Percentiles rank a stretch among this genome's conserved stretches.
Evolutionary conservation across 2,888 invertebrate genomes (phyloP).

Genomic region (Mystacides longicornis): DNA sequence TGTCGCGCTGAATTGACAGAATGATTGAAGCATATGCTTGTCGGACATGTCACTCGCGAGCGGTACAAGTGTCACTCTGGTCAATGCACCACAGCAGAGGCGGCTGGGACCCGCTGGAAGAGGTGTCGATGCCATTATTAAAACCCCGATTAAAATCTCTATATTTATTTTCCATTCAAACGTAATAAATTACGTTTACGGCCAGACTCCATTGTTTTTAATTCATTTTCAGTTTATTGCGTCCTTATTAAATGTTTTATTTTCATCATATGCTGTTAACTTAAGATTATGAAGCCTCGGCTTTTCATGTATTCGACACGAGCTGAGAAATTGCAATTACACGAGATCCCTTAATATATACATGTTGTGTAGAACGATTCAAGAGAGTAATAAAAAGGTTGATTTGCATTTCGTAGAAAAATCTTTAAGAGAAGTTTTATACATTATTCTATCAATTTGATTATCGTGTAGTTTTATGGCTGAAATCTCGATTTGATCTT

Average conservation of each 20-base stretch:
- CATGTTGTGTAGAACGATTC: no score
- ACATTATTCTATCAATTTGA: no score
- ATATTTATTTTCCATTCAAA: constrained; percentile 21
- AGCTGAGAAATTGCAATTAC: not conserved
- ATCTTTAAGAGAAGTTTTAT: no score
- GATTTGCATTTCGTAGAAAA: no score
- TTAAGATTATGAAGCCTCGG: not conserved
- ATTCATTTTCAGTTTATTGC: constrained; percentile 17
- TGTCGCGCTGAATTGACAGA: not conserved
- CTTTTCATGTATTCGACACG: not conserved
- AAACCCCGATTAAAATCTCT: constrained; percentile 19
- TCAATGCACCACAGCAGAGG: not conserved
- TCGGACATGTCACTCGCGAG: constrained; percentile 19
- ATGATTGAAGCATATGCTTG: constrained; percentile 15
- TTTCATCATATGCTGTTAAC: constrained; percentile 15
- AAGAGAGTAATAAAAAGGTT: no score
- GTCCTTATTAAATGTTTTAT: constrained; percentile 19
- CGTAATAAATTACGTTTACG: constrained; percentile 21
- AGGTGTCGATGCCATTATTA: constrained; percentile 24
- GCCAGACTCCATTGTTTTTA: constrained; percentile 12
- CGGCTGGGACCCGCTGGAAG: constrained; percentile 4
- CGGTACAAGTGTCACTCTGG: constrained; percentile 8
- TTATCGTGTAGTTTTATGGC: no score
- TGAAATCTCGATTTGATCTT: no score
- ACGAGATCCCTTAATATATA: not conserved